Percentiles rank a stretch among this genome's conserved stretches.
phyloP scores from a whole-genome alignment of 2,888 invertebrate genomes.

The Beris morrisii region DNA sequence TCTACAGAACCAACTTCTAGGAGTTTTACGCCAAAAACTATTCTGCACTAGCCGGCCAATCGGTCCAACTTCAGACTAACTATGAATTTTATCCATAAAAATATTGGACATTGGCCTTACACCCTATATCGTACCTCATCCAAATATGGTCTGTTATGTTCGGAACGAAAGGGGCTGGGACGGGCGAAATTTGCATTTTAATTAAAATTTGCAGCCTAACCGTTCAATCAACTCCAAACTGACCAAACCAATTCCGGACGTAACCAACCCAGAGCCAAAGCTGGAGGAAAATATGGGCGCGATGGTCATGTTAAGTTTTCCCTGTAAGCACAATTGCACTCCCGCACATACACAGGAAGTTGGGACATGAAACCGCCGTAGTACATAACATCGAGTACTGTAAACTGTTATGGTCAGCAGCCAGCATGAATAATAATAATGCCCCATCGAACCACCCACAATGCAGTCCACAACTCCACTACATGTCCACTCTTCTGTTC shows the following conservation, averaged over 20 bases:
- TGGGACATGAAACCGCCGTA: constrained; percentile 8
- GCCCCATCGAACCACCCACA: constrained; percentile 3
- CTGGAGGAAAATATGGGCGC: neutral
- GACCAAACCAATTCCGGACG: constrained; percentile 28
- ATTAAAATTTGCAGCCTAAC: constrained; percentile 45
- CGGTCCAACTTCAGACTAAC: too few relatives aligned
- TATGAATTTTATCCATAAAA: too few relatives aligned
- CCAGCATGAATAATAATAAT: constrained; percentile 27
- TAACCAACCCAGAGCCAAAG: neutral
- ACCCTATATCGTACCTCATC: too few relatives aligned
- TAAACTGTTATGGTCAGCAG: constrained; percentile 21
- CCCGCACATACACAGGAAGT: constrained; percentile 15
- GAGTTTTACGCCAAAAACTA: too few relatives aligned
- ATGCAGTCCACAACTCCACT: neutral
- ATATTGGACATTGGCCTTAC: too few relatives aligned
- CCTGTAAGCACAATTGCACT: neutral
- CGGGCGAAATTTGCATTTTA: constrained; percentile 44
- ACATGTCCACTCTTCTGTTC: too few relatives aligned
- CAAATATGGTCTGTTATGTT: too few relatives aligned
- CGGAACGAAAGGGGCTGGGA: neutral
- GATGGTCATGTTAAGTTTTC: neutral
- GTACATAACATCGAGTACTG: neutral
- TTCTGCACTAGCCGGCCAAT: too few relatives aligned
- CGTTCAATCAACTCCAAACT: constrained; percentile 37
- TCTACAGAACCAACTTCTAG: too few relatives aligned